These are phyloP conservation scores for Heterocephalus glaber DNA, from an alignment of 2,113 vertebrate species.

Conservation along the genomic window DNA sequence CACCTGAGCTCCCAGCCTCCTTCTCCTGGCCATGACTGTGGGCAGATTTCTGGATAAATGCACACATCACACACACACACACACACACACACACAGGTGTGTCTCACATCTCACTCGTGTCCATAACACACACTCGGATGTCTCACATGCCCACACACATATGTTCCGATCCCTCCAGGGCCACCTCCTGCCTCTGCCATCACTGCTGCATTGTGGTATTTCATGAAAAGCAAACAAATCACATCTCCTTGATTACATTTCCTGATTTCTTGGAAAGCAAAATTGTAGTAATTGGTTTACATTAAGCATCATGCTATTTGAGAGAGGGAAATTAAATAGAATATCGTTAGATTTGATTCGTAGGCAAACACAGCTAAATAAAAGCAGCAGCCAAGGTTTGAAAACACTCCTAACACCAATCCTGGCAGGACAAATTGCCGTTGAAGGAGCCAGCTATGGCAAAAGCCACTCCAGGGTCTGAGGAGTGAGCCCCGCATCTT, in stretches of 20 bases:
- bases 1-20: rapidly evolving
- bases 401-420: background rate
- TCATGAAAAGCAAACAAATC: slow-evolving; percentile 64
- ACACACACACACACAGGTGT: too few relatives aligned
- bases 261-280: slow-evolving; percentile 77
- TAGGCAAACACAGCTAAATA: slow-evolving; percentile 66
- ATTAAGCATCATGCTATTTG: slow-evolving; percentile 62
- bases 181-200: background rate
- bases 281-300: slow-evolving; percentile 76
- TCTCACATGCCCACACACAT: rapidly evolving
- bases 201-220: background rate
- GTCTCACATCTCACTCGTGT: too few relatives aligned
- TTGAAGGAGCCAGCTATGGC: rapidly evolving
- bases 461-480: rapidly evolving
- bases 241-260: slow-evolving; percentile 73
- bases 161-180: rapidly evolving
- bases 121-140: background rate
- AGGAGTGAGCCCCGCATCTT: rapidly evolving
- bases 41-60: background rate
- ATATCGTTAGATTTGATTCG: slow-evolving; percentile 40
- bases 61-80: too few relatives aligned
- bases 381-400: background rate
- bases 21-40: rapidly evolving
- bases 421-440: background rate
- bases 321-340: slow-evolving; percentile 61